These are phyloP conservation scores for Tiliqua scincoides DNA, from an alignment of 2,113 vertebrate genomes.

Conservation along the genomic window DNA sequence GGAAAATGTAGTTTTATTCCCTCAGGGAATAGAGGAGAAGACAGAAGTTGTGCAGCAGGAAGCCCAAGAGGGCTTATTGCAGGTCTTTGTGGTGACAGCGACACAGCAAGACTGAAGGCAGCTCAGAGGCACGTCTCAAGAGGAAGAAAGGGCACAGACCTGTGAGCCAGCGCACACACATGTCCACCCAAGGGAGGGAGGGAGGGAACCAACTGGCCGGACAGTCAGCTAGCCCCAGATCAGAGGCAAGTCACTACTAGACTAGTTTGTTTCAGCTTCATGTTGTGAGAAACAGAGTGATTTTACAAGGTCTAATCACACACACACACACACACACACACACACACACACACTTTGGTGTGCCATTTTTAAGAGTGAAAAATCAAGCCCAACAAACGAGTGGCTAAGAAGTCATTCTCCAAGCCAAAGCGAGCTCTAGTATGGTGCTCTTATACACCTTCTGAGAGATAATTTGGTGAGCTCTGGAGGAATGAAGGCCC, in stretches of 20 bases:
- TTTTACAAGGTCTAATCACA: not conserved
- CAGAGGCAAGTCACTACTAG: rapidly evolving
- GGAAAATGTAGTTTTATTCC: not conserved
- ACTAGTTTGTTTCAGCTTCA: not conserved
- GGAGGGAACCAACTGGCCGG: not conserved
- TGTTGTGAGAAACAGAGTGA: not conserved
- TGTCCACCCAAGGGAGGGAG: not conserved
- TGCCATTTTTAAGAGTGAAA: no score
- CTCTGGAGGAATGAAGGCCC: not conserved
- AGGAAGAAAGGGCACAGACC: not conserved
- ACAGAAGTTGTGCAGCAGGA: not conserved
- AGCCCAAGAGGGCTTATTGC: not conserved
- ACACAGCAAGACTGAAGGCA: not conserved
- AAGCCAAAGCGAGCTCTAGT: not conserved
- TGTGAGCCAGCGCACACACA: not conserved
- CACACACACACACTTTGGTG: no score
- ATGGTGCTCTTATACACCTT: not conserved
- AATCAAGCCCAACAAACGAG: not conserved
- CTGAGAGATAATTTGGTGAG: not conserved
- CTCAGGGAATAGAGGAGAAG: not conserved
- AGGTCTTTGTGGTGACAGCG: not conserved
- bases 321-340: not conserved
- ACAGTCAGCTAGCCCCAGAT: not conserved
- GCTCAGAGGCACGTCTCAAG: not conserved
- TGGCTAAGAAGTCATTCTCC: not conserved